phyloP scores from a whole-genome alignment of 2,888 invertebrate genomes.

The Diarsia mendica region DNA sequence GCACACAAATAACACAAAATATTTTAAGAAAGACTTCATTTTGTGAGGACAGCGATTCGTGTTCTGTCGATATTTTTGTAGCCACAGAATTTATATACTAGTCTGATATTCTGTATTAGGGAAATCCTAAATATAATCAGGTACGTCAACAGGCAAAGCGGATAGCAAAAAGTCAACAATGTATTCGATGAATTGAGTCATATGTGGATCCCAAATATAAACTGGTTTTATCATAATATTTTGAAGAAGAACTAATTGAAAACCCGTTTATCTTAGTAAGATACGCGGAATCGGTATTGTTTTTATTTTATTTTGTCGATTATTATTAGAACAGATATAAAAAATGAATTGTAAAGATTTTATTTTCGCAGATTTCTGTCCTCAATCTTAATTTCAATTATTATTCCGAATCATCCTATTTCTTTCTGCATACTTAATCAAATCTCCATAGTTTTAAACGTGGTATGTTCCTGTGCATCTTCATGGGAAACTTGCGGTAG shows the following conservation, averaged over 20 bases:
- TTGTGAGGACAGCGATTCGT: not conserved
- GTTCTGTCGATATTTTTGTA: not conserved
- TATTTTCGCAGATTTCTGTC: not conserved
- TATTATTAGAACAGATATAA: not conserved
- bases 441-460: not conserved
- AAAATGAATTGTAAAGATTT: not conserved
- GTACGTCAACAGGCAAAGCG: not conserved
- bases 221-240: not conserved
- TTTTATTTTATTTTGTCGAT: not conserved
- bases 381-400: too few species aligned
- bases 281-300: not conserved
- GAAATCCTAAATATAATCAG: constrained; percentile 3
- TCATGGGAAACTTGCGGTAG: not conserved
- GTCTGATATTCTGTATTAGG: not conserved
- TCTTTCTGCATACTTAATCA: not conserved
- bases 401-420: not conserved
- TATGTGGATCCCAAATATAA: not conserved
- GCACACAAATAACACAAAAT: constrained; percentile 2
- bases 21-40: constrained; percentile 23
- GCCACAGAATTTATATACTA: not conserved
- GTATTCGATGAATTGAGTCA: not conserved
- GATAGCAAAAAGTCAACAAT: not conserved
- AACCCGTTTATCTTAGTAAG: not conserved
- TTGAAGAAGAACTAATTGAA: not conserved
- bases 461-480: not conserved